Conservation (phyloP, 2,113 vertebrate species). For the Percopsis transmontana region DNA sequence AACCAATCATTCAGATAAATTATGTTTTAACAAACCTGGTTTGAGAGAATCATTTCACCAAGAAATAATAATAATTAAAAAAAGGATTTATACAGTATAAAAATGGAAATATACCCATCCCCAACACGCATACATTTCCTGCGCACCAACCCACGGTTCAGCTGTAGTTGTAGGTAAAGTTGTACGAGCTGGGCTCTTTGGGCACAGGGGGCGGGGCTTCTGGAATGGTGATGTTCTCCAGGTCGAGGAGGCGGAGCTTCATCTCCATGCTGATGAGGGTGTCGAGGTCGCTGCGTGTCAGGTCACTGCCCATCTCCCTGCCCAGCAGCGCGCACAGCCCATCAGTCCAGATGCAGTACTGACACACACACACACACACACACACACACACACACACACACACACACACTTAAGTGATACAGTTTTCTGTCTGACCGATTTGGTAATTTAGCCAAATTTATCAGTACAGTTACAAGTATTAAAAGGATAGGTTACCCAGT, state of each 20-base stretch:
- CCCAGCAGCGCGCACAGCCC: conserved; percentile 93
- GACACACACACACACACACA: conserved; percentile 13
- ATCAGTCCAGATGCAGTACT: conserved; percentile 98
- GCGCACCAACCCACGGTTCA: conserved; percentile 69
- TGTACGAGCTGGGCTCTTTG: conserved; percentile 97
- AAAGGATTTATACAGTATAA: not conserved
- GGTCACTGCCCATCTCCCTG: conserved; percentile 95
- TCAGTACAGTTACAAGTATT: too few species aligned
- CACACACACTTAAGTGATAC: not conserved
- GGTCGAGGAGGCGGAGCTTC: conserved; percentile 95
- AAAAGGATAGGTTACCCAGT: not conserved
- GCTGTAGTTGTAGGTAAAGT: conserved; percentile 97
- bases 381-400: conserved; percentile 28
- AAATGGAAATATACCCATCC: conserved; percentile 14
- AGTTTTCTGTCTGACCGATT: too few species aligned
- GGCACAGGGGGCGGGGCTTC: conserved; percentile 93
- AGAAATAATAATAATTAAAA: too few species aligned
- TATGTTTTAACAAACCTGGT: too few species aligned
- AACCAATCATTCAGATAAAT: too few species aligned
- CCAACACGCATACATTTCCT: conserved; percentile 31
- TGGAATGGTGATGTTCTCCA: conserved; percentile 96
- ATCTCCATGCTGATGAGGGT: conserved; percentile 98
- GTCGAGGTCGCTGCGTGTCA: conserved; percentile 96
- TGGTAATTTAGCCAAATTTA: too few species aligned
- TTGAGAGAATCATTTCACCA: too few species aligned